phyloP scores from a whole-genome alignment of 2,797 vertebrate species.

The Pangasius krempfi region DNA sequence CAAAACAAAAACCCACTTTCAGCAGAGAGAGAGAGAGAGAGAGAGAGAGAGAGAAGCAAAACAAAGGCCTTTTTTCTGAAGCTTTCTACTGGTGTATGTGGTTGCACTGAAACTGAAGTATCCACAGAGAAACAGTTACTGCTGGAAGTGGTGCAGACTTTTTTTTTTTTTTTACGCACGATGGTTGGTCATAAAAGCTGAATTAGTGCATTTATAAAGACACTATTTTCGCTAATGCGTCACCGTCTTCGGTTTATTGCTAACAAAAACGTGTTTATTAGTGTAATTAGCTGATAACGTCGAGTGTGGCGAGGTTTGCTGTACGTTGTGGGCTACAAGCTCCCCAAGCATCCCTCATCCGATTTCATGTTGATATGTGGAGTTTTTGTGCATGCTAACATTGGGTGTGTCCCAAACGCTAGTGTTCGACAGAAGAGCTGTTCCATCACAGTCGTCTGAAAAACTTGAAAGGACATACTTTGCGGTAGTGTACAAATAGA shows the following conservation, averaged over 20 bases:
- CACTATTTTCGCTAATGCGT: slow-evolving; percentile 5
- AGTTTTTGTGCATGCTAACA: slow-evolving; percentile 71
- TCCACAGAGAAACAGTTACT: neutral
- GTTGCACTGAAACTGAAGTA: slow-evolving; percentile 69
- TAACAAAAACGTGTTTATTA: slow-evolving; percentile 36
- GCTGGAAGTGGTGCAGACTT: slow-evolving; percentile 6
- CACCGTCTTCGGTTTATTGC: slow-evolving; percentile 38
- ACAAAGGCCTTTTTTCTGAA: neutral
- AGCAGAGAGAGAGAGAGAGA: slow-evolving; percentile 60
- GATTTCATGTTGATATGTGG: slow-evolving; percentile 49
- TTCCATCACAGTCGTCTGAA: neutral
- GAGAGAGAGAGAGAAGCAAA: neutral
- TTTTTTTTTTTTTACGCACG: no score
- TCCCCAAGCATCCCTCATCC: slow-evolving; percentile 66
- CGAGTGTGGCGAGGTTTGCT: neutral
- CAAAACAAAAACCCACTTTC: slow-evolving; percentile 64
- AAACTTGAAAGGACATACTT: neutral
- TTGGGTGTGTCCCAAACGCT: slow-evolving; percentile 74
- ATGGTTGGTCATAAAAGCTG: slow-evolving; percentile 12
- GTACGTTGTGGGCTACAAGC: neutral
- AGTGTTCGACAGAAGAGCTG: slow-evolving; percentile 52
- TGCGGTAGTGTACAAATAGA: slow-evolving; percentile 15
- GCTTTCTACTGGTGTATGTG: slow-evolving; percentile 6
- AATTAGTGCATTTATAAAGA: slow-evolving; percentile 52
- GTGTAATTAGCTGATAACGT: slow-evolving; percentile 50